These are phyloP conservation scores for Drosophila dunni DNA, from an alignment of 1,140 invertebrate species.

Conservation along the genomic window DNA sequence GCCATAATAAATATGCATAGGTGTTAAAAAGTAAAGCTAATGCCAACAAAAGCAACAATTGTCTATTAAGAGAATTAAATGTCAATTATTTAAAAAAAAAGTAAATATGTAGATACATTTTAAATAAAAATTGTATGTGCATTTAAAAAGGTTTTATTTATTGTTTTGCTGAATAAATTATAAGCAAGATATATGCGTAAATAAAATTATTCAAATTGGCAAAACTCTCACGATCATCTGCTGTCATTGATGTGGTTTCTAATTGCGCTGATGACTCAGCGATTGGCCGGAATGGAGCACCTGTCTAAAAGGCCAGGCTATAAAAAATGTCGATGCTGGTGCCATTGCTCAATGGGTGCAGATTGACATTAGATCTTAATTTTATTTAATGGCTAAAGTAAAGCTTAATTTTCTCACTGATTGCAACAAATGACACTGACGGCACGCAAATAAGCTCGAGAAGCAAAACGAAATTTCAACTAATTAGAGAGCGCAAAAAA, in stretches of 20 bases:
- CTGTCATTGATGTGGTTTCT: conserved; percentile 31
- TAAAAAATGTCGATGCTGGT: conserved; percentile 15
- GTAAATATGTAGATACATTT: too few species aligned
- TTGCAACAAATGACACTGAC: conserved; percentile 72
- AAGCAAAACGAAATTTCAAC: conserved; percentile 55
- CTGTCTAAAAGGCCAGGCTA: conserved; percentile 29
- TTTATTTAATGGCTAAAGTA: conserved; percentile 58
- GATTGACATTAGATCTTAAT: conserved; percentile 56
- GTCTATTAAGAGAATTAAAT: too few species aligned
- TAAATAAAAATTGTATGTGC: background rate
- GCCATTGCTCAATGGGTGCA: conserved; percentile 41
- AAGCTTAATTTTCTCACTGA: conserved; percentile 71
- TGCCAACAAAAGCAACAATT: too few species aligned
- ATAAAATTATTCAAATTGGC: conserved; percentile 11
- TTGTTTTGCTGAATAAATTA: conserved; percentile 9
- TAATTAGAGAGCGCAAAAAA: conserved; percentile 58
- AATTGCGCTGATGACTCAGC: conserved; percentile 60
- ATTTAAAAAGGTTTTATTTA: background rate
- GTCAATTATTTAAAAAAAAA: too few species aligned
- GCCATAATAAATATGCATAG: too few species aligned
- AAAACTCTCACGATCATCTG: conserved; percentile 72
- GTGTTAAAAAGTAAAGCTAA: too few species aligned
- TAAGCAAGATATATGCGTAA: conserved; percentile 10
- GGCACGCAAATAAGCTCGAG: conserved; percentile 53
- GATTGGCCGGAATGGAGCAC: conserved; percentile 33